A percentile compares a stretch with the other conserved stretches of the same genome.
Evolutionary conservation across 2,888 invertebrate species (phyloP).

Genomic region (Schrankia costaestrigalis): DNA sequence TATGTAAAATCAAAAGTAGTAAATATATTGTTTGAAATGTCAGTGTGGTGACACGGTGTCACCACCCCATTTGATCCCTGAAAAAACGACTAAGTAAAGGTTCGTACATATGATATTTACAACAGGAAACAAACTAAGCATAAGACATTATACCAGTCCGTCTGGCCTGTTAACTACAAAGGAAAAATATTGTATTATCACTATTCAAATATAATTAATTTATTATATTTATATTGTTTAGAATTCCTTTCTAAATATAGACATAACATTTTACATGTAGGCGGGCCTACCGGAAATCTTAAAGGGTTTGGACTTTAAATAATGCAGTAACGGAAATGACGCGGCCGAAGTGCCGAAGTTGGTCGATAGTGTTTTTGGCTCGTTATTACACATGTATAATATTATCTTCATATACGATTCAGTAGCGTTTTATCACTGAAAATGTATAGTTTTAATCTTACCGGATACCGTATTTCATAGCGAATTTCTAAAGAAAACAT

Average conservation of each 20-base stretch:
- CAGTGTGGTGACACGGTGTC: too few species aligned
- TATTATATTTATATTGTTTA: constrained; percentile 8
- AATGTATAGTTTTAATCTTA: constrained; percentile 28
- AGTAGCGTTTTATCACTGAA: constrained; percentile 34
- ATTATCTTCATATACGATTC: constrained; percentile 25
- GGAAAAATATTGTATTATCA: too few species aligned
- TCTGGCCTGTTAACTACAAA: too few species aligned
- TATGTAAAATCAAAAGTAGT: too few species aligned
- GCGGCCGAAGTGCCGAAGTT: constrained; percentile 29
- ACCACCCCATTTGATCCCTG: too few species aligned
- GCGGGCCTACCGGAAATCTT: constrained; percentile 41
- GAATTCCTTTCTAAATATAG: constrained; percentile 11
- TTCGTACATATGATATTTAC: too few species aligned
- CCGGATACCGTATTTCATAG: constrained; percentile 27
- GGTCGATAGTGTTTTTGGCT: constrained; percentile 40
- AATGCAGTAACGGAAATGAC: constrained; percentile 53
- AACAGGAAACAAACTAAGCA: too few species aligned
- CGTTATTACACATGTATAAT: constrained; percentile 28
- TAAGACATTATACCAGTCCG: too few species aligned
- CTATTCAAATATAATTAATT: too few species aligned
- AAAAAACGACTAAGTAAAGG: too few species aligned
- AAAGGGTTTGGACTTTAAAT: constrained; percentile 41
- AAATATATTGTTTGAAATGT: too few species aligned
- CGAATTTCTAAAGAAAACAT: constrained; percentile 13
- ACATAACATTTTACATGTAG: constrained; percentile 8